phyloP scores from a whole-genome alignment of 2,888 invertebrate genomes.

The Onthophagus sagittarius region DNA sequence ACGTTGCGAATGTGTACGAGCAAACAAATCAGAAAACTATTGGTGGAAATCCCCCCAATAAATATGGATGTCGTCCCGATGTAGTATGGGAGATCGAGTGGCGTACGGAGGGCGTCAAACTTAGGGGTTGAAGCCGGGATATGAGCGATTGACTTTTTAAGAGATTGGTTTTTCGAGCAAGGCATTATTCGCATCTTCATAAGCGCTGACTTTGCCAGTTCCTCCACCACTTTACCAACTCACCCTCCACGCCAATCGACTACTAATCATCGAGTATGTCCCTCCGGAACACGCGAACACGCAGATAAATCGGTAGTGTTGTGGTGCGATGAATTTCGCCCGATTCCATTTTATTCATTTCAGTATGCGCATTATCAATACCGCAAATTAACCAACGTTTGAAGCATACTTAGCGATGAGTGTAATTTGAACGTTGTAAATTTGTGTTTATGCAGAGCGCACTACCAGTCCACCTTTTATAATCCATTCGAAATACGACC shows the following conservation, averaged over 20 bases:
- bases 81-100: background rate
- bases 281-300: background rate
- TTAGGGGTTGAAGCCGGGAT: constrained; percentile 25
- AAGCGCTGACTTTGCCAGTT: constrained; percentile 41
- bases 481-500: background rate
- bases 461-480: background rate
- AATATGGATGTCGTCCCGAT: constrained; percentile 5
- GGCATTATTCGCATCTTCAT: constrained; percentile 43
- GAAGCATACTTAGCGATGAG: background rate
- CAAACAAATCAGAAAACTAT: constrained; percentile 7
- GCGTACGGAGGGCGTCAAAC: background rate
- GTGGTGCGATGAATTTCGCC: background rate
- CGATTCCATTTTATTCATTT: background rate
- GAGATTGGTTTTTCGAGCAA: constrained; percentile 42
- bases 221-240: constrained; percentile 15
- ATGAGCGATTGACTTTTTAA: constrained; percentile 45
- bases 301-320: constrained; percentile 29
- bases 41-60: constrained; percentile 9
- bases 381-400: background rate
- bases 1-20: background rate
- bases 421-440: background rate
- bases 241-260: constrained; percentile 31
- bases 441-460: background rate
- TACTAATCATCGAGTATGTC: constrained; percentile 38
- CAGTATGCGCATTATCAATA: background rate